Percentiles rank a stretch among this genome's conserved stretches.
phyloP scores from a whole-genome alignment of 1,140 invertebrate species.

The Oryctes rhinoceros region DNA sequence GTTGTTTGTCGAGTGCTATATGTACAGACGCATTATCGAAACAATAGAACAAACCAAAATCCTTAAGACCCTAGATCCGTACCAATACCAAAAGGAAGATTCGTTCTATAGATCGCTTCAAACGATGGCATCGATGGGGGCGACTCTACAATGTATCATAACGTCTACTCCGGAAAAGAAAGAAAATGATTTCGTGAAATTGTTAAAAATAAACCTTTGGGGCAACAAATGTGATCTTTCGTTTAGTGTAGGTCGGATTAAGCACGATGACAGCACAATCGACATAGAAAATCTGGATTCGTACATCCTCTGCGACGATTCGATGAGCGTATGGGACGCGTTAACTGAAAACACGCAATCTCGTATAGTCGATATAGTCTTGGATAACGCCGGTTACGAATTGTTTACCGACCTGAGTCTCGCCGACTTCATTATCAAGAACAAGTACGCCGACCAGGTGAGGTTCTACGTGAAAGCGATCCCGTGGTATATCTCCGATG shows the following conservation, averaged over 20 bases:
- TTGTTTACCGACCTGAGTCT: constrained; percentile 90
- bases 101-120: constrained; percentile 67
- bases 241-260: constrained; percentile 74
- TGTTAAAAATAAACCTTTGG: constrained; percentile 74
- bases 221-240: constrained; percentile 90
- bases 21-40: constrained; percentile 87
- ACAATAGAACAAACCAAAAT: constrained; percentile 75
- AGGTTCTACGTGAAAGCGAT: constrained; percentile 88
- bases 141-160: constrained; percentile 60
- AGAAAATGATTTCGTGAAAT: constrained; percentile 63
- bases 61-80: constrained; percentile 79
- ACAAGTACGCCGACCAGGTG: constrained; percentile 75
- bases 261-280: neutral
- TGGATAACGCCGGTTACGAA: constrained; percentile 96
- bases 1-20: constrained; percentile 92
- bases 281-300: constrained; percentile 70
- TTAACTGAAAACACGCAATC: constrained; percentile 54
- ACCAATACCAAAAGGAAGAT: constrained; percentile 76
- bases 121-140: constrained; percentile 67
- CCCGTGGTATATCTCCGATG: constrained; percentile 98
- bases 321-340: constrained; percentile 66
- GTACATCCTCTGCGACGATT: constrained; percentile 77
- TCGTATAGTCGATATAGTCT: constrained; percentile 75
- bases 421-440: constrained; percentile 78
- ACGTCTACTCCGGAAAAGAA: constrained; percentile 58